These are phyloP conservation scores for Protodeltote pygarga DNA, from an alignment of 2,888 invertebrate genomes.

Conservation along the genomic window DNA sequence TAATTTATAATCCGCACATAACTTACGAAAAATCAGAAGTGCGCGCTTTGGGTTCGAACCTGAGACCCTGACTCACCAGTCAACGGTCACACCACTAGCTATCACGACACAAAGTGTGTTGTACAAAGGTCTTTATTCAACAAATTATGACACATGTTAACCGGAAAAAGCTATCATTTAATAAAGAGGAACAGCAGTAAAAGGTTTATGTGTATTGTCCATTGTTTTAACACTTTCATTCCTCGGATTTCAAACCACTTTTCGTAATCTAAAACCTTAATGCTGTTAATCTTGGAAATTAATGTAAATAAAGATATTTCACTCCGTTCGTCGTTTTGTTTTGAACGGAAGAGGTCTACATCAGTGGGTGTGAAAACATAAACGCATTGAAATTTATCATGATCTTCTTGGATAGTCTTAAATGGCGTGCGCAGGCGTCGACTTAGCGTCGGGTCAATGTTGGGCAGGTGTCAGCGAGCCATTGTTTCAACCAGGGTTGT, in stretches of 20 bases:
- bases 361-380: constrained; percentile 10
- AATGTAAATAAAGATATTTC: constrained; percentile 24
- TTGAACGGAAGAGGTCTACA: constrained; percentile 8
- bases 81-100: no score
- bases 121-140: constrained; percentile 34
- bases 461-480: constrained; percentile 52
- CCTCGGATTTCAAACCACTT: constrained; percentile 12
- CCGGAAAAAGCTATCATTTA: constrained; percentile 10
- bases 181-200: constrained; percentile 18
- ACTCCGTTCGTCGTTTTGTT: constrained; percentile 20
- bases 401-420: constrained; percentile 43
- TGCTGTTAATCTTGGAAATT: constrained; percentile 11
- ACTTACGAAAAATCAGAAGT: no score
- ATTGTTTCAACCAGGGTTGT: constrained; percentile 50
- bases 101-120: no score
- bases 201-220: constrained; percentile 24
- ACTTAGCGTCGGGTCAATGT: constrained; percentile 47
- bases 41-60: no score
- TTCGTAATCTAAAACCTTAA: constrained; percentile 21
- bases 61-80: no score
- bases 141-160: constrained; percentile 22
- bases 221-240: constrained; percentile 20
- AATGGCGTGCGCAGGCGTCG: constrained; percentile 51
- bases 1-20: no score
- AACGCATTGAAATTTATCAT: constrained; percentile 29